These are phyloP conservation scores for Pomacea maculata DNA, from an alignment of 1,140 invertebrate species.

Conservation along the genomic window DNA sequence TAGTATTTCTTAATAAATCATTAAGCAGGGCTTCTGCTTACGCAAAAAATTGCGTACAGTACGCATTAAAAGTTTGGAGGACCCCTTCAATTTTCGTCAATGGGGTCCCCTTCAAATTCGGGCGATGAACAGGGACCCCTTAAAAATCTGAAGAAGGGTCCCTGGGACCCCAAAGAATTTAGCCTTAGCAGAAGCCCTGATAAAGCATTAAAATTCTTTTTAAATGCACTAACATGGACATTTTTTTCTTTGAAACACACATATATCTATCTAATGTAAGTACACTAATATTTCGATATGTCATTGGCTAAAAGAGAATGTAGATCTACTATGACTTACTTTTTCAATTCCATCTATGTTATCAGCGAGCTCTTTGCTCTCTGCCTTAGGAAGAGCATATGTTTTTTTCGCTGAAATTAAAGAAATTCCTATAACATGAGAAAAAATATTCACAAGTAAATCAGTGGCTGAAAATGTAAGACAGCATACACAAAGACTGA, in stretches of 20 bases:
- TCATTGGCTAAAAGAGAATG: background rate
- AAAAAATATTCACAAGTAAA: background rate
- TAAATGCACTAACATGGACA: background rate
- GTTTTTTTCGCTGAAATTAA: slow-evolving; percentile 38
- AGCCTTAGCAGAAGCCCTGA: too few species aligned
- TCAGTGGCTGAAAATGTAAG: background rate
- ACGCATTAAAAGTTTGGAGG: too few species aligned
- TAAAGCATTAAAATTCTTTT: too few species aligned
- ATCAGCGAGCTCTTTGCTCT: slow-evolving; percentile 60
- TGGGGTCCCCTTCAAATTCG: too few species aligned
- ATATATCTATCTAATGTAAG: background rate
- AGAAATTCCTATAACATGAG: background rate
- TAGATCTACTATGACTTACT: slow-evolving; percentile 18
- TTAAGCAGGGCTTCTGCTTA: too few species aligned
- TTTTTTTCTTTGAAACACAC: too few species aligned
- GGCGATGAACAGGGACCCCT: too few species aligned
- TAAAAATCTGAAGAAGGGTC: too few species aligned
- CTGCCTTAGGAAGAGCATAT: slow-evolving; percentile 53
- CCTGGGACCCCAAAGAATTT: too few species aligned
- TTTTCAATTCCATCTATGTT: slow-evolving; percentile 30
- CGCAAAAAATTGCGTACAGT: too few species aligned
- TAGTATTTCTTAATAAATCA: background rate
- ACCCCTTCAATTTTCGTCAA: too few species aligned
- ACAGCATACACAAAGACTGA: background rate
- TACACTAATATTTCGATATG: background rate